Base-by-base conservation (phyloP, 2,888 invertebrate genomes). In the Schizaphis graminum region DNA sequence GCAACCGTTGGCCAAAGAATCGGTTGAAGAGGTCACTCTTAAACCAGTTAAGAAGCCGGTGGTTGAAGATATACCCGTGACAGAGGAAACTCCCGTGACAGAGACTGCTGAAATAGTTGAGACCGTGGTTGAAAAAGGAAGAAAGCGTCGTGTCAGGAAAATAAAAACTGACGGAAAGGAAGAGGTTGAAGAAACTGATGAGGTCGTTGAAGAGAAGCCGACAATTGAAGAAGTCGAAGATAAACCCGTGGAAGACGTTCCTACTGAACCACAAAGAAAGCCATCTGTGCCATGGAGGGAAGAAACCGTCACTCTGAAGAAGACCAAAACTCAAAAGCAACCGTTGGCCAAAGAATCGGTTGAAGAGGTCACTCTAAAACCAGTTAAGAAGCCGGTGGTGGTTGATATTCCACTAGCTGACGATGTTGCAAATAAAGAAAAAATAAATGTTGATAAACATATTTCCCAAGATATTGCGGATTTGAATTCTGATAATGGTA, bases 341-440 rank as follows among this genome's bases (percentile, higher is more conserved):
- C 49, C 49, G 13, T 95, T 96, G 49, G 11, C 13, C 1, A 49
- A 49, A 49, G 49, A 49, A 49, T 13, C 49, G 11, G 49, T 49
- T 13, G 49, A 49, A 11, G 49, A 49, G 13, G 49, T 49, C 13
- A 49, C 49, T 49, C 49, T 49, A 1, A 49, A 49, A 49, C 49
- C 49, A 13, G 1, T 57, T 0, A 44, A 86, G n/a, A 44, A 44
- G 44, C 85, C 57, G 28, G 28, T 28, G 26, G 10, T 49, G 26
- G 77, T 7, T 0, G 56, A 56, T 47, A 47, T 47, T 2, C 44
- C 44, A 5, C 8, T 13, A 16, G 13, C 0, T 26, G 53, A 88
- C 0, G 1, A 28, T 1, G 13, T 53, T 47, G 7, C 53, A 0
- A 21, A 53, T 53, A 21, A 11, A 21, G 35, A 53, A 35, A 8